Conservation (phyloP, 2,888 invertebrate species). For the Rotaria socialis region DNA sequence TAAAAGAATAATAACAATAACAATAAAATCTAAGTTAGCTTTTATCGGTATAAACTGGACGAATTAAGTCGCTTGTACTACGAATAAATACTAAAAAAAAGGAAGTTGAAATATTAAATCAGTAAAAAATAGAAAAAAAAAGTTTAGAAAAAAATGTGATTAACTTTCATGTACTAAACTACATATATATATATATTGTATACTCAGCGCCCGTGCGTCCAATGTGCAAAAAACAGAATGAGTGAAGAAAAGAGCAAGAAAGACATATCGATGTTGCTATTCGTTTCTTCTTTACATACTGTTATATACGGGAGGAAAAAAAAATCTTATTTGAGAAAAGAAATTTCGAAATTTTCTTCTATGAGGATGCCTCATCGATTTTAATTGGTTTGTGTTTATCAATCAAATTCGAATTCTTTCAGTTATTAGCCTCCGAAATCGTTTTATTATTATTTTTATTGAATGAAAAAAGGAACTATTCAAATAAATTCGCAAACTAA, state of each 20-base stretch:
- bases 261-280: neutral
- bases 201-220: neutral
- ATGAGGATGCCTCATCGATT: neutral
- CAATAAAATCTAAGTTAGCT: neutral
- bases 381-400: neutral
- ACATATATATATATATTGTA: neutral
- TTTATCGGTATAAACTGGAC: neutral
- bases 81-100: neutral
- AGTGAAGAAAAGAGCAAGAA: neutral
- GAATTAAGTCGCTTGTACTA: neutral
- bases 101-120: neutral
- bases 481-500: neutral
- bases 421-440: neutral
- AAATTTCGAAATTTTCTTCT: neutral
- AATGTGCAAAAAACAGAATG: neutral
- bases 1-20: neutral
- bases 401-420: neutral
- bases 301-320: neutral
- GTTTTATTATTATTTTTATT: neutral
- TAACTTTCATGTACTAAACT: neutral
- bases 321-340: neutral
- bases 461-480: neutral
- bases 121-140: too few species aligned
- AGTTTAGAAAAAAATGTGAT: neutral
- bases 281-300: neutral